Base-by-base conservation (phyloP, 2,797 vertebrate genomes). In the Brachyrhaphis roseni region DNA sequence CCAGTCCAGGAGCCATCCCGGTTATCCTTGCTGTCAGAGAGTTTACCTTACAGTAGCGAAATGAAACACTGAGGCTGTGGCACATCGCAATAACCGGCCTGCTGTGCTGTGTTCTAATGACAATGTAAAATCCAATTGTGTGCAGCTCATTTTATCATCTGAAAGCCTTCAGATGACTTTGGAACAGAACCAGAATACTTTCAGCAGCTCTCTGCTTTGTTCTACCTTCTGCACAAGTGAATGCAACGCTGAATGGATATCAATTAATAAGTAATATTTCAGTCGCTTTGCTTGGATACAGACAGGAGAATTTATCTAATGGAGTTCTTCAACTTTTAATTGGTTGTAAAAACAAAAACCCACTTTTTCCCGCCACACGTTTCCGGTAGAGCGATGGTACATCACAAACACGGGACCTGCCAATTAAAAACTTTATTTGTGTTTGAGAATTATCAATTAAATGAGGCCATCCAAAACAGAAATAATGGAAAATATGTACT, bases 291-390 rank as follows among this genome's bases (percentile, higher is more conserved):
- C 86, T 96, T 95, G 92, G 93, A 94, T 95, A 95, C 94, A 95
- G 93, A 89, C 92, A 95, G 91, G 78, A 85, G 82, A 81, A 90
- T 88, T 92, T 86, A 80, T 87, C 90, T 95, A 94, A 95, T 93
- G 86, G 91, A 95, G 87, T 95, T 94, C 86, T 93, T 92, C 87
- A 94, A 94, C 94, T 95, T 96, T 95, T 95, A 95, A 95, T 95
- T 95, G 93, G 93, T 94, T 94, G 89, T 92, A 91, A 93, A 93
- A 92, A 88, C 84, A 86, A 92, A 64, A 86, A 82, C 82, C 76
- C 73, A 75, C 41, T 82, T 91, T 81, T 90, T 72, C 8, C 74
- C 78, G 75, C 72, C 77, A 86, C 78, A 82, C 66, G 75, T 91
- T 85, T 88, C 81, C 80, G 77, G 84, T 86, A 81, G 86, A 89